A percentile compares a stretch with the other conserved stretches of the same genome.
Conservation (phyloP, 2,113 vertebrate species). For the Phyllostomus hastatus region DNA sequence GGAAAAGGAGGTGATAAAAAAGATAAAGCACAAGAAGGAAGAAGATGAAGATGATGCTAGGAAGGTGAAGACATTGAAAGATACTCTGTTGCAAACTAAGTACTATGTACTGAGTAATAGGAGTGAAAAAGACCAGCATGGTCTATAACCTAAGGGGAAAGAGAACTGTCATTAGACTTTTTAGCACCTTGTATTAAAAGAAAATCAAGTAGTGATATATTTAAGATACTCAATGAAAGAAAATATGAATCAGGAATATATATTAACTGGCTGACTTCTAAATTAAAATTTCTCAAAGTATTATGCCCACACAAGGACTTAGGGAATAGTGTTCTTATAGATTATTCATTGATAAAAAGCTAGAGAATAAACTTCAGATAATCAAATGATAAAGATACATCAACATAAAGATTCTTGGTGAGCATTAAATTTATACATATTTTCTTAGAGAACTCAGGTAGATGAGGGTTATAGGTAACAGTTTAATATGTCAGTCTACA, state of each 20-base stretch:
- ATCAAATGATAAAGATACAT: not conserved
- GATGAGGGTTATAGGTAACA: not conserved
- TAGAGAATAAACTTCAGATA: not conserved
- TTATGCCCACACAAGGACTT: not conserved
- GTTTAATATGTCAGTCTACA: not conserved
- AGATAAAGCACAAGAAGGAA: not conserved
- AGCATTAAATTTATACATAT: not conserved
- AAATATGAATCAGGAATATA: not conserved
- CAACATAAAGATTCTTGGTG: not conserved
- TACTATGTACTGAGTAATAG: not conserved
- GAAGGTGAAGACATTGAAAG: not conserved
- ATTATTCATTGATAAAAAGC: not conserved
- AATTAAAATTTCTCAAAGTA: not conserved
- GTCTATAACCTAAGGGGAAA: not conserved
- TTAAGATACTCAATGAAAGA: not conserved
- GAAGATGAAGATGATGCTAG: not conserved
- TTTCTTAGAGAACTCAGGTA: not conserved
- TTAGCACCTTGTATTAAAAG: not conserved
- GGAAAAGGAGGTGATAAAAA: not conserved
- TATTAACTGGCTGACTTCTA: not conserved
- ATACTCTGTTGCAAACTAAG: not conserved
- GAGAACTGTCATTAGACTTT: not conserved
- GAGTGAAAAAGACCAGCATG: not conserved
- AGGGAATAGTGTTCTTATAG: no score
- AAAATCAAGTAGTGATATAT: not conserved